A percentile compares a stretch with the other conserved stretches of the same genome.
Evolutionary conservation across 2,888 invertebrate genomes (phyloP).

Genomic region (Pseudococcus jackbeardsleyi): DNA sequence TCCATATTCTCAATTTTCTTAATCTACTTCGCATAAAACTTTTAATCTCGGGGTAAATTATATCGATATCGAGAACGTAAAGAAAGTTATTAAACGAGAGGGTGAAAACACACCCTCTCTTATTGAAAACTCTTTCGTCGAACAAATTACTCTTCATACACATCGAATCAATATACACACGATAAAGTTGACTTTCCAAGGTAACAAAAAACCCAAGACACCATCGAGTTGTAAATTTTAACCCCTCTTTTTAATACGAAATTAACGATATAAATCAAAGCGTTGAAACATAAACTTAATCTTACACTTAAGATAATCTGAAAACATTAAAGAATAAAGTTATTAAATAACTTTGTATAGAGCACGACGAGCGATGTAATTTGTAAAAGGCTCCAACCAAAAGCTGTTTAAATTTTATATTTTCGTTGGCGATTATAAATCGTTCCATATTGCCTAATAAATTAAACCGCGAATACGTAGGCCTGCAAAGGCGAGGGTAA

Average conservation of each 20-base stretch:
- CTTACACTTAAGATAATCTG: conserved; percentile 41
- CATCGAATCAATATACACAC: neutral
- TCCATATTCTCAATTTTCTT: too few species aligned
- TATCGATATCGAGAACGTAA: too few species aligned
- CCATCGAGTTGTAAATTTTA: neutral
- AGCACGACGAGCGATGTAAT: neutral
- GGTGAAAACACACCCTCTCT: too few species aligned
- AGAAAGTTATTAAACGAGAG: too few species aligned
- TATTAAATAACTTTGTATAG: conserved; percentile 33
- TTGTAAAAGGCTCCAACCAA: conserved; percentile 23
- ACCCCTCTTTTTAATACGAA: neutral
- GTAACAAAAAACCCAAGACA: too few species aligned
- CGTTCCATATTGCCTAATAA: conserved; percentile 35
- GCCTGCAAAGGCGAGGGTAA: neutral
- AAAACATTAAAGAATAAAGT: conserved; percentile 49
- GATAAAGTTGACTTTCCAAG: too few species aligned
- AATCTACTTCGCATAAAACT: too few species aligned
- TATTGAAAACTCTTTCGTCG: too few species aligned
- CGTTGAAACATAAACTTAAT: conserved; percentile 44
- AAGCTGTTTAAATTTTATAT: conserved; percentile 39
- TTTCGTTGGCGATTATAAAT: neutral
- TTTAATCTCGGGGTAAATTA: too few species aligned
- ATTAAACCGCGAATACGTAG: neutral
- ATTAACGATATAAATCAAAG: conserved; percentile 45
- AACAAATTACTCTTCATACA: neutral